Conservation (phyloP, 35 echinoderm and acorn worm genomes). For the Holothuria glaberrima region DNA sequence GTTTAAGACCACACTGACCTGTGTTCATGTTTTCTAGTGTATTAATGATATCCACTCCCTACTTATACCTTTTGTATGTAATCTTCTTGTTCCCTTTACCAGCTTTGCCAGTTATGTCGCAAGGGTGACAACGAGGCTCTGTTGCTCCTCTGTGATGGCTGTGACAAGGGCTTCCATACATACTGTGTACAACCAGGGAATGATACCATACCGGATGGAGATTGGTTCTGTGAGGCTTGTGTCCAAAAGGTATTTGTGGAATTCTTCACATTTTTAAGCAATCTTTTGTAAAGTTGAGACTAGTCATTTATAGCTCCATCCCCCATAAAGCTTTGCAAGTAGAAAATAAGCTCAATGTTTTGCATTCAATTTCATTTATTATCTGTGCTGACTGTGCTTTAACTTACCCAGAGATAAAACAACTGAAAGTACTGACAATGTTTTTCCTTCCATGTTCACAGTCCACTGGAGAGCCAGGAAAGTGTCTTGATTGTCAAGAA, state of each 20-base stretch:
- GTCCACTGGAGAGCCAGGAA: slow-evolving; percentile 87
- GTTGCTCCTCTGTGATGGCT: slow-evolving; percentile 95
- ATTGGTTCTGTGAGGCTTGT: slow-evolving; percentile 94
- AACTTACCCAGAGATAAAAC: background rate
- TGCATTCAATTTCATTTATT: too few relatives aligned
- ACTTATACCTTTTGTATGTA: too few relatives aligned
- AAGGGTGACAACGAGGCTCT: slow-evolving; percentile 91
- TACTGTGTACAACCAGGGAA: slow-evolving; percentile 96
- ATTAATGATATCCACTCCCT: too few relatives aligned
- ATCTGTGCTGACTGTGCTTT: too few relatives aligned
- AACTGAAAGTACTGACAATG: background rate
- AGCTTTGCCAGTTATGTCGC: slow-evolving; percentile 98
- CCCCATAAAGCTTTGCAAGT: too few relatives aligned
- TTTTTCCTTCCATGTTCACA: slow-evolving; percentile 7
- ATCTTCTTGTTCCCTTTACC: slow-evolving; percentile 17
- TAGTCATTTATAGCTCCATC: too few relatives aligned
- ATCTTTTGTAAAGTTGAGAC: too few relatives aligned
- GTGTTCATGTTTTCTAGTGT: too few relatives aligned
- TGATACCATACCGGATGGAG: slow-evolving; percentile 88
- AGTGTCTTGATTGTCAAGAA: slow-evolving; percentile 75
- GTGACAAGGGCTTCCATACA: slow-evolving; percentile 99
- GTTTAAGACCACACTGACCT: too few relatives aligned
- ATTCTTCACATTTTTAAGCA: background rate
- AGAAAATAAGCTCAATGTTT: too few relatives aligned
- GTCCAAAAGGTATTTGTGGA: slow-evolving; percentile 78